Percentiles rank a stretch among this genome's conserved stretches.
These are phyloP conservation scores for Platanista minor DNA, from an alignment of 2,113 vertebrate genomes.

Conservation along the genomic window DNA sequence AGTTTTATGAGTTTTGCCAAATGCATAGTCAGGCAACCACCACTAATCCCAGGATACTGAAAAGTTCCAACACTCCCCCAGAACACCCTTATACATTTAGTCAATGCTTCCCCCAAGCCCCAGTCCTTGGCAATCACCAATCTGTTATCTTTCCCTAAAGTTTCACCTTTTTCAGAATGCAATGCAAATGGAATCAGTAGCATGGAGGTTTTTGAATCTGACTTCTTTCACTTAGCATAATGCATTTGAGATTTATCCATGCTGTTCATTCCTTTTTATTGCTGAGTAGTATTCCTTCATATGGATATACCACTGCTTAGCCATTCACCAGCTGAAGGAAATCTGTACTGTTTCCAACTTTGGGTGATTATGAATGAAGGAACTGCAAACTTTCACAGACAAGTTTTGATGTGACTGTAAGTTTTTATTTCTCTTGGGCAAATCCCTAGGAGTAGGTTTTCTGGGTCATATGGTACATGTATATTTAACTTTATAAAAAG, in stretches of 20 bases:
- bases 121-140: background rate
- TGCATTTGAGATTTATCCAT: background rate
- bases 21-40: background rate
- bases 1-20: background rate
- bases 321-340: background rate
- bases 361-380: background rate
- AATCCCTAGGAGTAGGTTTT: background rate
- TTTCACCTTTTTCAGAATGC: background rate
- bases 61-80: background rate
- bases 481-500: background rate
- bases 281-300: background rate
- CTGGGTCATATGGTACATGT: background rate
- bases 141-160: background rate
- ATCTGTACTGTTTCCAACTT: background rate
- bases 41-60: background rate
- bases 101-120: background rate
- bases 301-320: background rate
- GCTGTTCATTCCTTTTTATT: background rate
- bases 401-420: background rate
- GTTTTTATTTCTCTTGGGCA: background rate
- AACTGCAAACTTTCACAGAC: background rate
- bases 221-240: background rate
- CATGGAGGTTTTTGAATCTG: background rate
- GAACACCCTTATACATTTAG: background rate
- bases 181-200: background rate